Percentiles rank a stretch among this genome's conserved stretches.
These are phyloP conservation scores for Phocoena phocoena DNA, from an alignment of 2,113 vertebrate species.

Conservation along the genomic window DNA sequence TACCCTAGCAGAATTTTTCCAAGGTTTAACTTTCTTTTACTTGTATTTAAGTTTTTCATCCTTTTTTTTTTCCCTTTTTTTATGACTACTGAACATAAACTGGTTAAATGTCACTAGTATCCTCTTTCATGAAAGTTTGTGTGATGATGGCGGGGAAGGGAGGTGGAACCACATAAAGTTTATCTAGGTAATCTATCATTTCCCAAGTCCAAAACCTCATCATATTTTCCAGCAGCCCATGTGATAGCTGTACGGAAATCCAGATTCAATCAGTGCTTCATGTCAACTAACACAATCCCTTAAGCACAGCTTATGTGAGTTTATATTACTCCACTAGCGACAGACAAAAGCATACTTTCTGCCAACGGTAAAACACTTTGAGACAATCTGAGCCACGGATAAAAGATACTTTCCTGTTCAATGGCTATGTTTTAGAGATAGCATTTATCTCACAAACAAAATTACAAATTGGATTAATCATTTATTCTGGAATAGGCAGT, in stretches of 20 bases:
- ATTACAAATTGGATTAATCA: constrained; percentile 49
- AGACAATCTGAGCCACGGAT: not conserved
- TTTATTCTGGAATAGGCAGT: constrained; percentile 36
- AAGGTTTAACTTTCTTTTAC: not conserved
- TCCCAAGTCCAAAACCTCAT: not conserved
- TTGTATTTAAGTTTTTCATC: not conserved
- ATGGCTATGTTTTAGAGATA: not conserved
- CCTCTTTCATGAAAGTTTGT: not conserved
- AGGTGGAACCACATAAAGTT: constrained; percentile 22
- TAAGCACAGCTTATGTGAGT: not conserved
- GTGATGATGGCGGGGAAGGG: not conserved
- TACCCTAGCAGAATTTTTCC: not conserved
- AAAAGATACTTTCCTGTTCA: not conserved
- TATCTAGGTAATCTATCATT: constrained; percentile 48
- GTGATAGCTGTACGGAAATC: constrained; percentile 49
- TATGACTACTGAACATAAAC: not conserved
- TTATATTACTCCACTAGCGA: not conserved
- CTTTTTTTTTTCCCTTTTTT: not conserved
- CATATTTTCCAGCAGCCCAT: constrained; percentile 27
- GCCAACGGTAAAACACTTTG: not conserved
- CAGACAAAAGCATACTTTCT: constrained; percentile 54
- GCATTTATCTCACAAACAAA: constrained; percentile 32
- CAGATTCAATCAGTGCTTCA: not conserved
- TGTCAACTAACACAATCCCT: constrained; percentile 16
- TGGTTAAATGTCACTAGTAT: not conserved